These are phyloP conservation scores for Eremobia ochroleuca DNA, from an alignment of 2,888 invertebrate species.

Conservation along the genomic window DNA sequence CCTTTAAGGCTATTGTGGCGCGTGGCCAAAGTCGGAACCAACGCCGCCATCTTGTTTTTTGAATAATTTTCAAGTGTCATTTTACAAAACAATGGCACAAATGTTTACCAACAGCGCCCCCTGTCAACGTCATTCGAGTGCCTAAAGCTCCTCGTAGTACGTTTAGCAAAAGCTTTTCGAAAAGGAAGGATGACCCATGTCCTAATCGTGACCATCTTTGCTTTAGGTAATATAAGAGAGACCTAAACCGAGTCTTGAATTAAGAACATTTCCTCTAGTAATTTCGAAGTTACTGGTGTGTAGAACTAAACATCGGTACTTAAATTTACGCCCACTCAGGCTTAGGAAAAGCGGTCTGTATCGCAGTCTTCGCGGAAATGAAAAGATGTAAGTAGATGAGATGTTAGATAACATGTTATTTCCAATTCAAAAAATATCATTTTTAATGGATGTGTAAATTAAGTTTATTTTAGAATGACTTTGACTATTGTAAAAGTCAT, in stretches of 20 bases:
- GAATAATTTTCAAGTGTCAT: not conserved
- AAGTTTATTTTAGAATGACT: not conserved
- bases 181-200: not conserved
- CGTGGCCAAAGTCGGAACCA: not conserved
- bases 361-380: not conserved
- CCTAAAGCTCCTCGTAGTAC: not conserved
- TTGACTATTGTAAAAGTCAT: not conserved
- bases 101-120: not conserved
- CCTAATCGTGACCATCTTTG: not conserved
- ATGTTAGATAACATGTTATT: too few species aligned
- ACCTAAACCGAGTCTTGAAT: not conserved
- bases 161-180: not conserved
- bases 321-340: not conserved
- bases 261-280: not conserved
- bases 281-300: conserved; percentile 1
- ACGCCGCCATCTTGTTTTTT: not conserved
- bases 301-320: conserved; percentile 5
- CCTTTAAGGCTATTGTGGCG: not conserved
- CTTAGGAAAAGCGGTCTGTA: not conserved
- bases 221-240: not conserved
- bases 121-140: not conserved
- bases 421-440: not conserved
- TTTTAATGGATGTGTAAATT: not conserved
- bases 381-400: not conserved
- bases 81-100: not conserved